Evolutionary conservation across 2,888 invertebrate species (phyloP).

Genomic region (Spilosoma lubricipeda): DNA sequence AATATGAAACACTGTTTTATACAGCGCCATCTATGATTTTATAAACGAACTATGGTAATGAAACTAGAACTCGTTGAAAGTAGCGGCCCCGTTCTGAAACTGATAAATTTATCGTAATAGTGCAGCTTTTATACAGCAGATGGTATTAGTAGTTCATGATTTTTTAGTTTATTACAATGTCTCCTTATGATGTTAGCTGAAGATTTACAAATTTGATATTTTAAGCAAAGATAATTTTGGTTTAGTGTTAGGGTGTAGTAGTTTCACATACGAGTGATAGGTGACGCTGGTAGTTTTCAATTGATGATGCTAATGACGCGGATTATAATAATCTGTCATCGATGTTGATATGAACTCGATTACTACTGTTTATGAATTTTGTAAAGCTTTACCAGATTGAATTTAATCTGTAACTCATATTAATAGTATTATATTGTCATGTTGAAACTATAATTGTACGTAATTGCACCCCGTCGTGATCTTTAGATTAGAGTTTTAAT

Average conservation of each 20-base stretch:
- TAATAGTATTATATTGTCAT: slow-evolving; percentile 8
- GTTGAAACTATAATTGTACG: slow-evolving; percentile 33
- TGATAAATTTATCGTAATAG: background rate
- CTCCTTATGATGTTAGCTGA: background rate
- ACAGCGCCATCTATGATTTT: background rate
- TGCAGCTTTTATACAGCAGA: background rate
- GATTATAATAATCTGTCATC: background rate
- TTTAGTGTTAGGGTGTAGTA: background rate
- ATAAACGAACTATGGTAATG: background rate
- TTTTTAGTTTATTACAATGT: background rate
- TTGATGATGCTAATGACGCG: background rate
- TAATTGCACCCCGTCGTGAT: slow-evolving; percentile 22
- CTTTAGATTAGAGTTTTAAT: slow-evolving; percentile 37
- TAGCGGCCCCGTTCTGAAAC: background rate
- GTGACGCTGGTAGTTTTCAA: background rate
- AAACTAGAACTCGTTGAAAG: background rate
- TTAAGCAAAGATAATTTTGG: background rate
- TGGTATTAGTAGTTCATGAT: background rate
- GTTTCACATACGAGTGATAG: background rate
- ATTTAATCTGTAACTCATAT: background rate
- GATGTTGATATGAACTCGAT: background rate
- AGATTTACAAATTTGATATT: background rate
- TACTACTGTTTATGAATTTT: background rate
- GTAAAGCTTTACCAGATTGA: background rate
- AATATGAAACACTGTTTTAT: too few relatives aligned